A percentile compares a stretch with the other conserved stretches of the same genome.
Conservation (phyloP, 2,888 invertebrate species). For the Sinelater perroti region DNA sequence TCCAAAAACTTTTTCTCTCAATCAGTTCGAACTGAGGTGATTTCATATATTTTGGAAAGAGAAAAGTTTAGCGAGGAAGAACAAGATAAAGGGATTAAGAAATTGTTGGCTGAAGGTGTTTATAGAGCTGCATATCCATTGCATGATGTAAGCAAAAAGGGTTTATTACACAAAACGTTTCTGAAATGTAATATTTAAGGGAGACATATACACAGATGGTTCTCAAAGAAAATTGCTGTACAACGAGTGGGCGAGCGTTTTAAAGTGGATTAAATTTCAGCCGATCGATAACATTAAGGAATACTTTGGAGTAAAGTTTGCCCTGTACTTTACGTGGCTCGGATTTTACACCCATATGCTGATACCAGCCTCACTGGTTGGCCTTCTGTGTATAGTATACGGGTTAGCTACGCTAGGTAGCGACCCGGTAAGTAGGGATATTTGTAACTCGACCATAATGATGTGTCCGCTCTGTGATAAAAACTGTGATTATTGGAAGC, state of each 20-base stretch:
- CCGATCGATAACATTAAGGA: conserved; percentile 80
- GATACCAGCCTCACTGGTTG: conserved; percentile 75
- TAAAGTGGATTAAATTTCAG: conserved; percentile 76
- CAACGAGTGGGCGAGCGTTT: conserved; percentile 76
- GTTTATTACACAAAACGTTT: not conserved
- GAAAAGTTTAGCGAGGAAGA: conserved; percentile 69
- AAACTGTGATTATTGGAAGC: conserved; percentile 77
- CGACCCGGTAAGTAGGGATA: conserved; percentile 65
- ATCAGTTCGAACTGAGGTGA: conserved; percentile 71
- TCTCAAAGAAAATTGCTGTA: conserved; percentile 66
- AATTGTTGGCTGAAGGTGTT: conserved; percentile 69
- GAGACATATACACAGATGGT: conserved; percentile 62
- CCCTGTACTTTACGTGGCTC: conserved; percentile 85
- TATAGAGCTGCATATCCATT: conserved; percentile 79
- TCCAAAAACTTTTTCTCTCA: conserved; percentile 74
- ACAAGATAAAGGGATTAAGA: conserved; percentile 73
- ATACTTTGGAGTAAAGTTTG: conserved; percentile 80
- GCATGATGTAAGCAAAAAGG: conserved; percentile 70
- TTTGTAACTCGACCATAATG: conserved; percentile 68
- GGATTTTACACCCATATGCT: conserved; percentile 88
- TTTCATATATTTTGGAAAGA: conserved; percentile 78
- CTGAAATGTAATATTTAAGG: conserved; percentile 59
- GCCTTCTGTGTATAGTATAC: conserved; percentile 72
- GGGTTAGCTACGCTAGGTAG: conserved; percentile 63
- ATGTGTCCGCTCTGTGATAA: conserved; percentile 87